Conservation (phyloP, 2,797 vertebrate species). For the Furcifer pardalis region DNA sequence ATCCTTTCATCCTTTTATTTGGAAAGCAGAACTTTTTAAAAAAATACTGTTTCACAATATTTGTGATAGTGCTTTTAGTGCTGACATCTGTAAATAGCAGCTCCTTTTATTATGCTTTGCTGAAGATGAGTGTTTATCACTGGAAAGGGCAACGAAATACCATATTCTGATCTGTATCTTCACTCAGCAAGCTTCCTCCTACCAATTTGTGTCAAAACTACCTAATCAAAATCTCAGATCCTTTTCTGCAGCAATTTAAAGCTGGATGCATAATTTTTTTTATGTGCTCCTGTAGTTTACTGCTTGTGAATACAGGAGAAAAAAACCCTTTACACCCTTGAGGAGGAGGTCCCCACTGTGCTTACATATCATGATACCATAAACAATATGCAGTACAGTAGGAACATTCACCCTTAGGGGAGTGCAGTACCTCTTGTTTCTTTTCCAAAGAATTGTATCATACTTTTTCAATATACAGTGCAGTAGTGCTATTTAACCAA, state of each 20-base stretch:
- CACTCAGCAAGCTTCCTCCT: not conserved
- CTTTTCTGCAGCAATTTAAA: not conserved
- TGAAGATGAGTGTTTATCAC: not conserved
- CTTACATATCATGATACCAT: too few relatives aligned
- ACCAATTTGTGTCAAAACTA: not conserved
- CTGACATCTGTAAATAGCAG: constrained; percentile 25
- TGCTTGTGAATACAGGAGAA: not conserved
- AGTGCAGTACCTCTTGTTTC: too few relatives aligned
- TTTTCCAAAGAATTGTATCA: too few relatives aligned
- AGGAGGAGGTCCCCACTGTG: too few relatives aligned
- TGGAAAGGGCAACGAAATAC: not conserved
- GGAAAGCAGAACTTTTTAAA: not conserved
- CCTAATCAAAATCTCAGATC: not conserved
- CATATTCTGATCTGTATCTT: not conserved
- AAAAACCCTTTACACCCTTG: not conserved
- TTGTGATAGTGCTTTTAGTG: constrained; percentile 3
- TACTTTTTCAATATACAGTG: too few relatives aligned
- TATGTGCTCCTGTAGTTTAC: not conserved
- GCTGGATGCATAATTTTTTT: not conserved
- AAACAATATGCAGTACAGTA: too few relatives aligned
- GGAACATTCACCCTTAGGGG: too few relatives aligned
- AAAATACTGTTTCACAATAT: not conserved
- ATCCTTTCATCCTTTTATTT: not conserved
- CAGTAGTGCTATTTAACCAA: not conserved
- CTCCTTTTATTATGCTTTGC: constrained; percentile 13